A percentile compares a stretch with the other conserved stretches of the same genome.
Conservation (phyloP, 2,797 vertebrate species). For the Pempheris klunzingeri region DNA sequence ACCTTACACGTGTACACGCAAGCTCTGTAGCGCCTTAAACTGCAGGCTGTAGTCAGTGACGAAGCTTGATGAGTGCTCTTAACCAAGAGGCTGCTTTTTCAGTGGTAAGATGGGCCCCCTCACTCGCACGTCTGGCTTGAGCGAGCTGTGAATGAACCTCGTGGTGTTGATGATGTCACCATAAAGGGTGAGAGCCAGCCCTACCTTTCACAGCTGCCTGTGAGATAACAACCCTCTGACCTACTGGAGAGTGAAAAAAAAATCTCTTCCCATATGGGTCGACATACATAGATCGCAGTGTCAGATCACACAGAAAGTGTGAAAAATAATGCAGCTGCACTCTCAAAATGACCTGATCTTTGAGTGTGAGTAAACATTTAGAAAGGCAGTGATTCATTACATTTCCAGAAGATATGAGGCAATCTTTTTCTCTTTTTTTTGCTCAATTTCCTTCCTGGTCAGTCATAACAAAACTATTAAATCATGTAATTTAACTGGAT, state of each 20-base stretch:
- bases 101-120: constrained; percentile 18
- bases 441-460: background rate
- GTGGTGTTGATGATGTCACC: constrained; percentile 61
- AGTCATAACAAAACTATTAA: background rate
- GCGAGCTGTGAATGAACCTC: constrained; percentile 16
- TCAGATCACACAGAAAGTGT: constrained; percentile 26
- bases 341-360: background rate
- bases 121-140: constrained; percentile 18
- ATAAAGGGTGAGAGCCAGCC: constrained; percentile 58
- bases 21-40: constrained; percentile 25
- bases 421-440: background rate
- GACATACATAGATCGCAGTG: background rate
- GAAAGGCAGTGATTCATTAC: constrained; percentile 9
- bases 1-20: constrained; percentile 56
- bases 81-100: constrained; percentile 31
- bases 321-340: constrained; percentile 2
- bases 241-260: constrained; percentile 25
- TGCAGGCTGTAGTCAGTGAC: constrained; percentile 30
- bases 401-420: background rate
- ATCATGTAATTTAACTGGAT: background rate
- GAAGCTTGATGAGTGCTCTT: constrained; percentile 16
- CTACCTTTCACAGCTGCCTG: constrained; percentile 76
- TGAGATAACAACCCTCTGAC: constrained; percentile 66
- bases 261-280: constrained; percentile 9
- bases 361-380: background rate